Base-by-base conservation (phyloP, 2,797 vertebrate genomes). In the Liasis olivaceus region DNA sequence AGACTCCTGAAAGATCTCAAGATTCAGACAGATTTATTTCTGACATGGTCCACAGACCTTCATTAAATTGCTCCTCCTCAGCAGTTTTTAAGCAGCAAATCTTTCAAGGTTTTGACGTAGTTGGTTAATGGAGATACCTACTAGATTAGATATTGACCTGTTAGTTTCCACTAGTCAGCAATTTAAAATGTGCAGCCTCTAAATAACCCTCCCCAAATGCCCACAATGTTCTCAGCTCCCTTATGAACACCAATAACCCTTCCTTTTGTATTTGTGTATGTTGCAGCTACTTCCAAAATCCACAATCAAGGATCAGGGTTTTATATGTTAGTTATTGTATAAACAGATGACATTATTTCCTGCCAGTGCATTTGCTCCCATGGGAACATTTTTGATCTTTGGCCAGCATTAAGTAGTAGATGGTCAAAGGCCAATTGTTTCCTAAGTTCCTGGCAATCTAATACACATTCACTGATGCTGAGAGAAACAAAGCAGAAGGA, bases 371-470 rank as follows among this genome's bases (percentile, higher is more conserved):
- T 58, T 85, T 85, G 47, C 77, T 89, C 77, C 81, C 31, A 85
- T 85, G 60, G 51, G n/a, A 58, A 89, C 51, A 56, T 64, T 47
- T 56, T 63, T 85, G 72, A 92, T 84, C 64, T 56, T n/a, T 85
- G 51, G 31, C 26, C 87, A 89, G 28, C 72, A 26, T 64, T 54
- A 60, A 28, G 22, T 85, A 58, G 88, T 84, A 89, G n/a, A 89
- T 64, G n/a, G 89, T 89, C n/a, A 85, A 92, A 92, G 91, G 47
- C 77, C 60, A 85, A 85, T 89, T 85, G 60, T 58, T 88, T 85
- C 56, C n/a, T 89, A 89, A 92, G 0, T 66, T 63, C 60, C 77
- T 89, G 63, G 87, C 60, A 92, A 85, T 64, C n/a, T 66, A 89
- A 92, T 63, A 81, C 69, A 92, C 42, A n/a, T 88, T 84, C 91